A percentile compares a stretch with the other conserved stretches of the same genome.
Evolutionary conservation across 2,113 vertebrate genomes (phyloP).

Genomic region (Chloropsis cyanopogon): DNA sequence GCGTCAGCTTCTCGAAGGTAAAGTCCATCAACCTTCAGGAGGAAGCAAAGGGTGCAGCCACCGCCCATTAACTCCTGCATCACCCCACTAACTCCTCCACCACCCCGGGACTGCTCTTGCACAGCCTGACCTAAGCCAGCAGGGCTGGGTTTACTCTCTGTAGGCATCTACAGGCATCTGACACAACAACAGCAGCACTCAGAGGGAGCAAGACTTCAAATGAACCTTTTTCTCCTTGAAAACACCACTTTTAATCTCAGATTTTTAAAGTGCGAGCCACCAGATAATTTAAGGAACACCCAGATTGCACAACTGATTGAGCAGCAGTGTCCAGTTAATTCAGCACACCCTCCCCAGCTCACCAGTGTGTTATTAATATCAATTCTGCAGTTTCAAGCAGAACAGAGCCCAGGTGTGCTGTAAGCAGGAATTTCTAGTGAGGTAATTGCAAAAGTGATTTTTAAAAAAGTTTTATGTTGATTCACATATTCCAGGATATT

Average conservation of each 20-base stretch:
- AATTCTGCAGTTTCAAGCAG: neutral
- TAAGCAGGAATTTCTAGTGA: neutral
- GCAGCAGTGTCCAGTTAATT: neutral
- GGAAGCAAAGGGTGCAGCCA: neutral
- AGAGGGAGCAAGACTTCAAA: neutral
- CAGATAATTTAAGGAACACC: neutral
- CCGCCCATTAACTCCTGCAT: neutral
- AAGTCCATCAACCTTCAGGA: neutral
- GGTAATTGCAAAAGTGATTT: neutral
- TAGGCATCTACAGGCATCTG: accelerated
- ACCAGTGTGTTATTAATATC: neutral
- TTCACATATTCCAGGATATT: conserved; percentile 29
- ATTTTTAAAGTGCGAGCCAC: neutral
- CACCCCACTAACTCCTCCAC: neutral
- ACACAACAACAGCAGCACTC: accelerated
- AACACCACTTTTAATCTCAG: neutral
- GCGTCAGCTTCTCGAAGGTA: neutral
- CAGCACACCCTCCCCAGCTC: neutral
- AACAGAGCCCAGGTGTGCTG: neutral
- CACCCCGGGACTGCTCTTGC: neutral
- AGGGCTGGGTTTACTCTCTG: neutral
- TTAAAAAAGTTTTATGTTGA: neutral
- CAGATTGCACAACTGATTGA: neutral
- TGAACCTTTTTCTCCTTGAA: neutral
- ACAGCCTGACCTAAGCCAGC: neutral